Percentiles rank a stretch among this genome's conserved stretches.
Evolutionary conservation across 2,113 vertebrate species (phyloP).

Genomic region (Pyxicephalus adspersus): DNA sequence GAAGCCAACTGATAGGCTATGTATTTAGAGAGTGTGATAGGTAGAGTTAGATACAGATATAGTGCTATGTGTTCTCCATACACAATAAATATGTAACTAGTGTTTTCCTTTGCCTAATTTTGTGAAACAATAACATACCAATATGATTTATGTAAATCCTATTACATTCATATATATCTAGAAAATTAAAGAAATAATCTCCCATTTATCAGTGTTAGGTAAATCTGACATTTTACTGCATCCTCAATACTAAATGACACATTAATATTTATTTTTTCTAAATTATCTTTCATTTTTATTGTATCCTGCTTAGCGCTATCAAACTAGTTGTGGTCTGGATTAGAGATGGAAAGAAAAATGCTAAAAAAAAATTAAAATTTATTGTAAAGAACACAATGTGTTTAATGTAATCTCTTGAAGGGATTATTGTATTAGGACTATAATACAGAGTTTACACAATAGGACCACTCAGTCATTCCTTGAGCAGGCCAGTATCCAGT

Average conservation of each 20-base stretch:
- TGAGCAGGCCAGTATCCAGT: slow-evolving; percentile 25
- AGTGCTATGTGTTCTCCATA: no score
- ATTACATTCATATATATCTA: no score
- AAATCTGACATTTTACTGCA: no score
- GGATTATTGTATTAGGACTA: slow-evolving; percentile 47
- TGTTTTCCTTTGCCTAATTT: no score
- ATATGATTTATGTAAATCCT: no score
- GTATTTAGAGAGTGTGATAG: no score
- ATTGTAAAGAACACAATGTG: slow-evolving; percentile 16
- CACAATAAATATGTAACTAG: no score
- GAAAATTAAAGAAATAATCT: no score
- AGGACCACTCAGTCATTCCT: slow-evolving; percentile 44
- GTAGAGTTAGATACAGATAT: no score
- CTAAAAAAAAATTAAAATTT: slow-evolving; percentile 17
- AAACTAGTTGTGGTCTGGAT: slow-evolving; percentile 18
- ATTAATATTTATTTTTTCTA: background rate
- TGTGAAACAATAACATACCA: no score
- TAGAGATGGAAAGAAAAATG: slow-evolving; percentile 21
- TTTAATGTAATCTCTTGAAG: slow-evolving; percentile 32
- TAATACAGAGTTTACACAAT: slow-evolving; percentile 39
- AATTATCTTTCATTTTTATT: slow-evolving; percentile 26
- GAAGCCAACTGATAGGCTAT: no score
- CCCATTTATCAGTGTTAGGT: no score
- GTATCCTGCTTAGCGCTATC: slow-evolving; percentile 16
- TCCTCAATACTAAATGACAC: background rate